Evolutionary conservation across 2,113 vertebrate species (phyloP).

Genomic region (Nothobranchius furzeri): DNA sequence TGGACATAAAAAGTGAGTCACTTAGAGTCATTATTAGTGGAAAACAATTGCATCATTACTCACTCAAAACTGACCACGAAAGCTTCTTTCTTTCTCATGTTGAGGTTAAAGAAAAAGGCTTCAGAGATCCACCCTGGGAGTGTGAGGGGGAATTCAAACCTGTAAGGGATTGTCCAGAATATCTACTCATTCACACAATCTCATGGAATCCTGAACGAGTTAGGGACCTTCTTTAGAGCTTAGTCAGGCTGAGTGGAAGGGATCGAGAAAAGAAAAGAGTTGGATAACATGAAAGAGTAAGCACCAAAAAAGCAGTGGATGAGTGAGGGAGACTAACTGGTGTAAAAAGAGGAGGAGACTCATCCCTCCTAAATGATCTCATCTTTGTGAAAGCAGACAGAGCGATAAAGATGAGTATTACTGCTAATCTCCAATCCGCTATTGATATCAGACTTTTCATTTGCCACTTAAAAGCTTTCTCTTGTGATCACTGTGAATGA

Average conservation of each 20-base stretch:
- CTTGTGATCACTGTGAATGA: conserved; percentile 68
- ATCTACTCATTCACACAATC: conserved; percentile 41
- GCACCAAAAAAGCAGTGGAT: conserved; percentile 37
- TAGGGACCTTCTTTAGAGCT: conserved; percentile 63
- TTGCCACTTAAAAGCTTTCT: conserved; percentile 63
- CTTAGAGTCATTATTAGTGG: neutral
- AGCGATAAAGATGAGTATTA: conserved; percentile 70
- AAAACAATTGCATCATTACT: neutral
- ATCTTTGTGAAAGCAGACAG: conserved; percentile 67
- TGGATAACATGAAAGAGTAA: conserved; percentile 49
- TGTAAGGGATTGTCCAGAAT: conserved; percentile 30
- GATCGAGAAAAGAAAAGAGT: conserved; percentile 48
- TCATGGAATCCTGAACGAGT: conserved; percentile 54
- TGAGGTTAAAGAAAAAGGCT: conserved; percentile 10
- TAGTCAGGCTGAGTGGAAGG: conserved; percentile 58
- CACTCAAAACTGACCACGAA: conserved; percentile 1
- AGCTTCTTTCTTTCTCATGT: neutral
- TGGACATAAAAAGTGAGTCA: neutral
- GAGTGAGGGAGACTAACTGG: conserved; percentile 33
- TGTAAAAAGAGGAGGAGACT: conserved; percentile 19
- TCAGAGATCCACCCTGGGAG: conserved; percentile 12
- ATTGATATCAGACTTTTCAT: conserved; percentile 70
- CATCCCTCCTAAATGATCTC: conserved; percentile 67
- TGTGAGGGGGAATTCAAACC: conserved; percentile 29
- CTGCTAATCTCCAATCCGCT: conserved; percentile 74